Conservation (phyloP, 2,797 vertebrate species). For the Smutsia temminckii region DNA sequence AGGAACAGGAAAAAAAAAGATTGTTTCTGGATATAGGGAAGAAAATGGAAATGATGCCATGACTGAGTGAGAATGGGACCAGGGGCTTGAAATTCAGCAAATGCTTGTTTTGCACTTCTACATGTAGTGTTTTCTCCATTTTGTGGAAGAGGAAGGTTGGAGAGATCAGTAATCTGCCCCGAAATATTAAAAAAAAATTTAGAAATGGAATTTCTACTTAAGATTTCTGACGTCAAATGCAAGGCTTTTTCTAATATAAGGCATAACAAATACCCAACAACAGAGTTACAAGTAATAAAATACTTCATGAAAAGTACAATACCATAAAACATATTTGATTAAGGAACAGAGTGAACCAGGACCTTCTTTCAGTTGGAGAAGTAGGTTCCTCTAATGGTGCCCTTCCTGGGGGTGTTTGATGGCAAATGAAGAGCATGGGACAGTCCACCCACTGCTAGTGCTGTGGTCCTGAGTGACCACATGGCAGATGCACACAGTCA, state of each 20-base stretch:
- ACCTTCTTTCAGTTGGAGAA: not conserved
- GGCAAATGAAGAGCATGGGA: not conserved
- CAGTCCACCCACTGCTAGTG: fast-evolving
- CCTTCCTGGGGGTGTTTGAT: not conserved
- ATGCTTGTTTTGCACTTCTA: not conserved
- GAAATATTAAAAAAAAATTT: not conserved
- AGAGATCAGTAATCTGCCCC: not conserved
- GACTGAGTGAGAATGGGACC: not conserved
- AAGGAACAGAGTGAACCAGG: not conserved
- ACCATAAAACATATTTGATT: not conserved
- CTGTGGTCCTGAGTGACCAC: no score
- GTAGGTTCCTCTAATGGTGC: not conserved
- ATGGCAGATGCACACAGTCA: not conserved
- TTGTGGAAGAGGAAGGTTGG: not conserved
- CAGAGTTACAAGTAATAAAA: not conserved
- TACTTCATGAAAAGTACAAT: not conserved
- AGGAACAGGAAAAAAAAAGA: not conserved
- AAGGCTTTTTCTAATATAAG: slow-evolving; percentile 7
- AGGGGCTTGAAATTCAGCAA: not conserved
- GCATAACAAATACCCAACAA: not conserved
- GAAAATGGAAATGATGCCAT: not conserved
- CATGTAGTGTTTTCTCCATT: not conserved
- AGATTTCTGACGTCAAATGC: not conserved
- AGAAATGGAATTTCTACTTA: not conserved
- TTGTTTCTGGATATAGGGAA: not conserved